phyloP scores from a whole-genome alignment of 1,140 invertebrate genomes.

The Conus betulinus region DNA sequence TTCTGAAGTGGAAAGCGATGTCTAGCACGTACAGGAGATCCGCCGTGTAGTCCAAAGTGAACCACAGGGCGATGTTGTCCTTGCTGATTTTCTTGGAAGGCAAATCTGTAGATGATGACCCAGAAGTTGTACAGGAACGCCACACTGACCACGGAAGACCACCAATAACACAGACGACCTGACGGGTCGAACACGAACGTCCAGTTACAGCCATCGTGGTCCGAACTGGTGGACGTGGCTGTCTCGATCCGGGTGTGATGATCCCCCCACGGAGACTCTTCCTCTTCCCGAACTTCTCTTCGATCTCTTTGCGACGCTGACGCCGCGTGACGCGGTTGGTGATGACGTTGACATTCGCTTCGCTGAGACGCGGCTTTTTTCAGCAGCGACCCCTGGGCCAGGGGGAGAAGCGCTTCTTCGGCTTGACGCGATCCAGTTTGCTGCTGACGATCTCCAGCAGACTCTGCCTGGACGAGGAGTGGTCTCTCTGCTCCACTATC shows the following conservation, averaged over 20 bases:
- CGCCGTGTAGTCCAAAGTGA: slow-evolving; percentile 96
- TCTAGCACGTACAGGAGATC: slow-evolving; percentile 97
- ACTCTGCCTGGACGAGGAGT: slow-evolving; percentile 79
- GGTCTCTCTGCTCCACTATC: slow-evolving; percentile 69
- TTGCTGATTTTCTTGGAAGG: slow-evolving; percentile 88
- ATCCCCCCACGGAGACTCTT: slow-evolving; percentile 67
- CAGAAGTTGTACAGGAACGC: slow-evolving; percentile 98
- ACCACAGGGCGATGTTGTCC: slow-evolving; percentile 94
- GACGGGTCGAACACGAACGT: slow-evolving; percentile 79
- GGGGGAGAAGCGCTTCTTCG: slow-evolving; percentile 58
- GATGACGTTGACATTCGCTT: slow-evolving; percentile 58
- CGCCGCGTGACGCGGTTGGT: slow-evolving; percentile 69
- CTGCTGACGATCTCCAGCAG: slow-evolving; percentile 83
- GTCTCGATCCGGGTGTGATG: slow-evolving; percentile 62
- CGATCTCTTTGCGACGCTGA: slow-evolving; percentile 72
- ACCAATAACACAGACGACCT: slow-evolving; percentile 76
- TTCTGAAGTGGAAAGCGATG: slow-evolving; percentile 97
- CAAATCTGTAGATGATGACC: slow-evolving; percentile 99
- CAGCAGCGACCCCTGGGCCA: slow-evolving; percentile 68
- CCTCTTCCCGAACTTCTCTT: slow-evolving; percentile 70
- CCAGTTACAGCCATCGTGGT: slow-evolving; percentile 82
- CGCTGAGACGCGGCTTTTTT: slow-evolving; percentile 67
- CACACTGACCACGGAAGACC: slow-evolving; percentile 88
- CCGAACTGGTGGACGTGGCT: slow-evolving; percentile 66
- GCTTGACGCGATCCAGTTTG: slow-evolving; percentile 79